Evolutionary conservation across 2,113 vertebrate genomes (phyloP), one percentile per base, ranked within the genome.

Genomic region (Pachyramphus minor): DNA sequence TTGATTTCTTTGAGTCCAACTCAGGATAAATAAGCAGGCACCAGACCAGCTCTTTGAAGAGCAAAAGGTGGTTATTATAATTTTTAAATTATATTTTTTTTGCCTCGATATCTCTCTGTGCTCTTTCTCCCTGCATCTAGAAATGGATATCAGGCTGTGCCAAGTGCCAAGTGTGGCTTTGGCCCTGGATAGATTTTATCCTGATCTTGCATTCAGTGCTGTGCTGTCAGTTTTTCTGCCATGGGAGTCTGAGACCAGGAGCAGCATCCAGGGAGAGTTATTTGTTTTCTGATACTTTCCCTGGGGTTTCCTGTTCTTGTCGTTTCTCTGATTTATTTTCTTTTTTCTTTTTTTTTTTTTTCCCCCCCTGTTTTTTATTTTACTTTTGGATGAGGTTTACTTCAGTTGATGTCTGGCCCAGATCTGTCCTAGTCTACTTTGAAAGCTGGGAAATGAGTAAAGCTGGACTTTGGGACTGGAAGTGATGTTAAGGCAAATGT

Each of bases 251-350:
- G 62, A 94, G 71, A 66, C 45, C 35, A 49, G n/a, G 28, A 5
- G 3, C n/a, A 92, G 72, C 42, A 59, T 37, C 75, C 27, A 17
- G 52, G 53, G 84, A 94, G 22, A 16, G 19, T 39, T 75, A 56
- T 53, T 94, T 93, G 39, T 72, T 91, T 89, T 71, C 80, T 89
- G 74, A 82, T 78, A 39, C 69, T n/a, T 95, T 91, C 84, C 89
- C 89, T 87, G 42, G 73, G 56, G 73, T 74, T 89, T 91, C 50
- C 22, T 55, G 12, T 12, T 87, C 71, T 42, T 22, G 35, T 47
- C 28, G 66, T 6, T 22, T 75, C 89, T 91, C 52, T 82, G 77
- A 63, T 78, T 78, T 90, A 28, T 71, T 84, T 77, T 42, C 18
- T 14, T 4, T 50, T 42, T 28, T 25, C n/a, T 12, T 66, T 45